Evolutionary conservation across 2,797 vertebrate genomes (phyloP).

Genomic region (Poecilia picta): DNA sequence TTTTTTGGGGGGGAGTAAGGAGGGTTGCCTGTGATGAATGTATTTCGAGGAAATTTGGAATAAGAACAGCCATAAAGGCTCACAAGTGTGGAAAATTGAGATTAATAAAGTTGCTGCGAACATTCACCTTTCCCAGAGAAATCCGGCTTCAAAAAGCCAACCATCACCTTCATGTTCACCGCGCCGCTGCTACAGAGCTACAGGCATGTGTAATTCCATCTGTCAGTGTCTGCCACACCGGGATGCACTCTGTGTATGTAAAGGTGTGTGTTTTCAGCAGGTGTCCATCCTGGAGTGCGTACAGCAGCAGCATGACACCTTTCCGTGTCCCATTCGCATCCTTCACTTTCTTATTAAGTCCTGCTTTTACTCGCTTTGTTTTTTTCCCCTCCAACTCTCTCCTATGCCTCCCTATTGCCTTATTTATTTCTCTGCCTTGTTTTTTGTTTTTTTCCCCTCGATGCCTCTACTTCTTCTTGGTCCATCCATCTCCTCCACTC

Average conservation of each 20-base stretch:
- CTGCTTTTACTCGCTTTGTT: conserved; percentile 25
- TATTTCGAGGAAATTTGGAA: background rate
- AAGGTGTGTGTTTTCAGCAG: conserved; percentile 16
- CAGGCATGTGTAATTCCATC: conserved; percentile 68
- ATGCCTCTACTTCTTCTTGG: conserved; percentile 15
- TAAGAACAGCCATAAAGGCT: background rate
- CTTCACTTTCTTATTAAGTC: conserved; percentile 55
- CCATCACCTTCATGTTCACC: conserved; percentile 62
- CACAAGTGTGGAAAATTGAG: background rate
- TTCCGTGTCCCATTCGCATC: conserved; percentile 47
- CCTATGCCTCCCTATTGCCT: conserved; percentile 29
- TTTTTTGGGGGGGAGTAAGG: too few species aligned
- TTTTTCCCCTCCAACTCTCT: conserved; percentile 2
- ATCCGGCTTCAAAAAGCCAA: conserved; percentile 48
- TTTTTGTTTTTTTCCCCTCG: conserved; percentile 1
- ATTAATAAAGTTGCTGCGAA: conserved; percentile 32
- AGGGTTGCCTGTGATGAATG: too few species aligned
- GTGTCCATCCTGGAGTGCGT: conserved; percentile 12
- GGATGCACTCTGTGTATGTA: conserved; percentile 25
- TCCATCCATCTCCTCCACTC: conserved; percentile 40
- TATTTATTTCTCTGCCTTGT: conserved; percentile 5
- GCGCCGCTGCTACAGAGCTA: conserved; percentile 57
- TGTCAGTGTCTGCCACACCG: conserved; percentile 53
- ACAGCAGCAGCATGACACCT: conserved; percentile 33
- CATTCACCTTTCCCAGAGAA: conserved; percentile 58